Conservation (phyloP, 2,888 invertebrate species). For the Oxytorus armatus region DNA sequence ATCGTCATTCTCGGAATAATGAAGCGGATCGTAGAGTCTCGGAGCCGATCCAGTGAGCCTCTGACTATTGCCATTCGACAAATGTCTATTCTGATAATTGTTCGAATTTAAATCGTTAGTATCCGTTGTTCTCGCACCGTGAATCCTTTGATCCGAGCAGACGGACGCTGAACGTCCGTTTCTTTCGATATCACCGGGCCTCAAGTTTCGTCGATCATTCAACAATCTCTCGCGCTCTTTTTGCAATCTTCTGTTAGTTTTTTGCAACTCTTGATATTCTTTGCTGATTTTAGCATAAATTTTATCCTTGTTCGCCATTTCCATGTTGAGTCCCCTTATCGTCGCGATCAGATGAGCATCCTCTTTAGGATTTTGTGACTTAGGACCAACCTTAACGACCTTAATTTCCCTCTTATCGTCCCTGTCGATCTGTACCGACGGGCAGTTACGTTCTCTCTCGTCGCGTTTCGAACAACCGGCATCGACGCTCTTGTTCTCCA, state of each 20-base stretch:
- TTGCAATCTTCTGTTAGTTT: constrained; percentile 90
- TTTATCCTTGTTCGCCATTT: constrained; percentile 91
- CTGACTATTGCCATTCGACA: constrained; percentile 74
- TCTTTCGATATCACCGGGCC: constrained; percentile 70
- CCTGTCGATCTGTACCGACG: constrained; percentile 69
- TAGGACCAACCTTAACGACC: constrained; percentile 71
- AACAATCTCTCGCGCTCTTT: constrained; percentile 88
- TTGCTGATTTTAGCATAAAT: constrained; percentile 89
- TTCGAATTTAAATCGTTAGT: constrained; percentile 82
- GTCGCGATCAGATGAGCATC: constrained; percentile 92
- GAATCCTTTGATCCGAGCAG: constrained; percentile 78
- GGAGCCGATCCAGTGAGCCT: constrained; percentile 77
- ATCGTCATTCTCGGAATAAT: constrained; percentile 83
- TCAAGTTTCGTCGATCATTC: constrained; percentile 81
- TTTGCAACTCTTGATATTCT: constrained; percentile 91
- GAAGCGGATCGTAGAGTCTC: constrained; percentile 82
- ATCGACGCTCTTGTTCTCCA: constrained; percentile 77
- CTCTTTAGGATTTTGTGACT: constrained; percentile 86
- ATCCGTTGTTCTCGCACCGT: constrained; percentile 81
- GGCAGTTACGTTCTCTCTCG: constrained; percentile 73
- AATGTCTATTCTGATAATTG: constrained; percentile 80
- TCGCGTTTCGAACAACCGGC: constrained; percentile 69
- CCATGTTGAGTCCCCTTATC: constrained; percentile 91
- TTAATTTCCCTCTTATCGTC: constrained; percentile 73
- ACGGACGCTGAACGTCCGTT: constrained; percentile 71